Evolutionary conservation across 2,113 vertebrate genomes (phyloP), one percentile per base, ranked within the genome.

Genomic region (Ctenomys sociabilis): DNA sequence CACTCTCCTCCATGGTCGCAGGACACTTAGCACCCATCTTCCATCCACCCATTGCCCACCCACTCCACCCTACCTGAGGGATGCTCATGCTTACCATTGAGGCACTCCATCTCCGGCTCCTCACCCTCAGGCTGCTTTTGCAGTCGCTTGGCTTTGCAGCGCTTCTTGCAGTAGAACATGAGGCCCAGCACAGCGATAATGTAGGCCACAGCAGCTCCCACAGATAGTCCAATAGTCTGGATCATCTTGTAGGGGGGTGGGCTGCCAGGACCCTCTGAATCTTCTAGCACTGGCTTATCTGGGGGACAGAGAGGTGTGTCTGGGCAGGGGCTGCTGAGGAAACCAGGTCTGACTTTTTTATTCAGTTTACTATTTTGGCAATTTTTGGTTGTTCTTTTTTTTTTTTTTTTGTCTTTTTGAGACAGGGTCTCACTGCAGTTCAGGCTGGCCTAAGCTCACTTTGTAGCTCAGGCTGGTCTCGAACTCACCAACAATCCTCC

Each of bases 131-230:
- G 98, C 75, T 98, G 99, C 96, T 99, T 99, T 98, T 99, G 99
- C 96, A 99, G 97, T 13, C 99, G 98, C 96, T 99, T 99, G 93
- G 99, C 99, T 95, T 99, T 99, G 93, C 99, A 99, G 43, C 99
- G 98, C 97, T 99, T 99, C 98, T 99, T 99, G 97, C 99, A 99
- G 98, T 99, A 99, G 97, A 99, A 99, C 99, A 99, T 99, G 98
- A 99, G 99, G 45, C 99, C 99, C 96, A 99, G 98, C 35, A 99
- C 99, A 0, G 99, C 99, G 0, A 99, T 99, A 87, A 99, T 99
- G 97, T 99, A 99, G 17, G 99, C 99, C 82, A 99, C 99, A 0
- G 99, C 99, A 0, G 99, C 99, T 0, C 99, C 99, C 97, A 99
- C 99, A 0, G 99, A 99, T 80, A 99, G 98, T 5, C 99, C 99